These are phyloP conservation scores for Brachylomia viminalis DNA, from an alignment of 2,888 invertebrate species.

Conservation along the genomic window DNA sequence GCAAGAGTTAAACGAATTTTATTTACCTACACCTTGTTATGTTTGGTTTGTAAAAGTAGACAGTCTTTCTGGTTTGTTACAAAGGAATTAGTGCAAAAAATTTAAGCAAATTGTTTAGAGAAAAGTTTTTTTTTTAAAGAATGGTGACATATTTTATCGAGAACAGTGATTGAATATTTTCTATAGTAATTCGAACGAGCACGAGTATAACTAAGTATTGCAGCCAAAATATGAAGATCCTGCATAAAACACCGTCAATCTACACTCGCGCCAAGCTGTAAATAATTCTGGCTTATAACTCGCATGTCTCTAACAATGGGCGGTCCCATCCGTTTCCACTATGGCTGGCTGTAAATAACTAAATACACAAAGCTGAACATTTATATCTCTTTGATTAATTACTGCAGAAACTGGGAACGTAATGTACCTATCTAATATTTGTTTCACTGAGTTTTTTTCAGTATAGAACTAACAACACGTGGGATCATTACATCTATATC, in stretches of 20 bases:
- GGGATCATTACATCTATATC: too few relatives aligned
- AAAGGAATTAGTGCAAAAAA: too few relatives aligned
- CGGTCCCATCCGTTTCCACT: conserved; percentile 28
- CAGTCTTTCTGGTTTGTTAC: too few relatives aligned
- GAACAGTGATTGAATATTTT: too few relatives aligned
- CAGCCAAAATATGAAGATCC: background rate
- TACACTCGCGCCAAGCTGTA: conserved; percentile 25
- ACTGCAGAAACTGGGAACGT: conserved; percentile 31
- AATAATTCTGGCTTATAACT: conserved; percentile 51
- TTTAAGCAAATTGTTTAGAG: too few relatives aligned
- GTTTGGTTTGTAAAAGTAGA: background rate
- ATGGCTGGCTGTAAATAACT: conserved; percentile 35
- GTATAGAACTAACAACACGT: too few relatives aligned
- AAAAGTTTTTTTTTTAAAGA: too few relatives aligned
- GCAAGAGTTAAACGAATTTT: conserved; percentile 12
- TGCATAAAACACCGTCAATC: conserved; percentile 39
- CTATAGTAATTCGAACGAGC: too few relatives aligned
- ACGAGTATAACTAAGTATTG: background rate
- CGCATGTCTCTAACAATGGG: conserved; percentile 35
- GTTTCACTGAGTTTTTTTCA: background rate
- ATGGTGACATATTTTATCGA: too few relatives aligned
- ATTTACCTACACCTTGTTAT: conserved; percentile 5
- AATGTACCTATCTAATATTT: background rate
- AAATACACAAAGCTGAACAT: conserved; percentile 29
- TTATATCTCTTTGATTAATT: conserved; percentile 47